These are phyloP conservation scores for Lutjanus argentimaculatus DNA, from an alignment of 2,797 vertebrate species.

Conservation along the genomic window DNA sequence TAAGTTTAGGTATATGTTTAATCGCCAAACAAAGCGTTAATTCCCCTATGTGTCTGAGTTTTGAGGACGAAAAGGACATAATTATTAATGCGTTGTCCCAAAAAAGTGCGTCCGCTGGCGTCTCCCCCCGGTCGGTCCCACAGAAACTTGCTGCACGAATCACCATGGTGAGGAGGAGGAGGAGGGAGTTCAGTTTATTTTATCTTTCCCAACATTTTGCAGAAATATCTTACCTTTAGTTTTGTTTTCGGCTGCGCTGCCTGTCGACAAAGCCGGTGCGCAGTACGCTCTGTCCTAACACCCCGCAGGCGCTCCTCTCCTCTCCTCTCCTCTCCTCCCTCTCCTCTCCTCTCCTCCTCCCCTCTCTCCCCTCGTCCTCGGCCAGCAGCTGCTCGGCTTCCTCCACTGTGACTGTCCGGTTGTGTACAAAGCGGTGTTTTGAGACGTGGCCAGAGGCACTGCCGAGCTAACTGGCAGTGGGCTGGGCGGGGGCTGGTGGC, in stretches of 20 bases:
- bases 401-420: conserved; percentile 21
- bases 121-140: background rate
- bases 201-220: fast-evolving
- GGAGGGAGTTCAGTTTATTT: too few species aligned
- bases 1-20: background rate
- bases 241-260: background rate
- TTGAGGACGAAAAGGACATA: background rate
- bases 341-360: too few species aligned
- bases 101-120: conserved; percentile 9
- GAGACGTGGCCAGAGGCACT: conserved; percentile 72
- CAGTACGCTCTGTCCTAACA: background rate
- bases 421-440: conserved; percentile 18
- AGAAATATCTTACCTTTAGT: conserved; percentile 30
- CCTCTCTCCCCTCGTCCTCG: too few species aligned
- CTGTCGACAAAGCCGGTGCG: conserved; percentile 6
- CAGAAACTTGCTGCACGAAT: background rate
- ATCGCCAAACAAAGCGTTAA: fast-evolving
- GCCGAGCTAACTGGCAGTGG: conserved; percentile 18
- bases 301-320: background rate
- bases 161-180: too few species aligned
- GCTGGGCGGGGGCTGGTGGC: conserved; percentile 52
- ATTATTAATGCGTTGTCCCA: background rate
- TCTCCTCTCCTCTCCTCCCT: background rate
- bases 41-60: fast-evolving
- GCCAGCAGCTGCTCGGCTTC: conserved; percentile 14